A percentile compares a stretch with the other conserved stretches of the same genome.
Conservation (phyloP, 2,888 invertebrate species). For the Drosophila kuntzei region DNA sequence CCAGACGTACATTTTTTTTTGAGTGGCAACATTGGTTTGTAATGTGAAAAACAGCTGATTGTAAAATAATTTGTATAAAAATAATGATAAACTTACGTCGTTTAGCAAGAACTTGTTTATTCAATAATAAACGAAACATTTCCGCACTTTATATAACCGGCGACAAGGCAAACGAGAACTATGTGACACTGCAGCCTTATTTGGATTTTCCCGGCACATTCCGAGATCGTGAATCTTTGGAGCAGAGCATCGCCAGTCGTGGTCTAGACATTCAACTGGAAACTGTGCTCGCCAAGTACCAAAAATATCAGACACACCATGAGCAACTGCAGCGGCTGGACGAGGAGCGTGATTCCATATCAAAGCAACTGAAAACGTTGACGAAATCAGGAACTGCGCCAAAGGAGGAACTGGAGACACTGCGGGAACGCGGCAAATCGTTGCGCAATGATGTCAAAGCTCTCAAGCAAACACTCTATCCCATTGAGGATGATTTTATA, state of each 20-base stretch:
- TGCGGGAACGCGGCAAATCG: constrained; percentile 87
- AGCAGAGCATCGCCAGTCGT: constrained; percentile 87
- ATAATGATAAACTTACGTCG: constrained; percentile 55
- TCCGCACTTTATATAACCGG: constrained; percentile 88
- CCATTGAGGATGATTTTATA: constrained; percentile 90
- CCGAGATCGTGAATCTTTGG: constrained; percentile 86
- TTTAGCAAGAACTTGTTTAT: constrained; percentile 23
- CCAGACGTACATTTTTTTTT: too few species aligned
- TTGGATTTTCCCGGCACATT: constrained; percentile 89
- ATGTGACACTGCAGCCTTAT: constrained; percentile 89
- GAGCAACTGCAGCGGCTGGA: constrained; percentile 87
- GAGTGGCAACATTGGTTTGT: too few species aligned
- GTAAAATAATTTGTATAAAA: neutral
- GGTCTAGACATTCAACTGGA: constrained; percentile 87
- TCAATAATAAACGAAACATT: constrained; percentile 64
- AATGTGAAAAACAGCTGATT: constrained; percentile 17
- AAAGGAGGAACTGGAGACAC: constrained; percentile 84
- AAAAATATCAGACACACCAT: constrained; percentile 87
- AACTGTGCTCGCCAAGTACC: constrained; percentile 88
- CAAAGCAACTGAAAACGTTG: constrained; percentile 86
- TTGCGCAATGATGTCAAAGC: constrained; percentile 89
- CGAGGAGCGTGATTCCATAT: constrained; percentile 86
- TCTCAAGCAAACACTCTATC: constrained; percentile 88
- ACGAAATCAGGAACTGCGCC: constrained; percentile 69
- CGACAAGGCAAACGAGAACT: constrained; percentile 89